These are phyloP conservation scores for Zosterops lateralis DNA, from an alignment of 2,113 vertebrate species.

Conservation along the genomic window DNA sequence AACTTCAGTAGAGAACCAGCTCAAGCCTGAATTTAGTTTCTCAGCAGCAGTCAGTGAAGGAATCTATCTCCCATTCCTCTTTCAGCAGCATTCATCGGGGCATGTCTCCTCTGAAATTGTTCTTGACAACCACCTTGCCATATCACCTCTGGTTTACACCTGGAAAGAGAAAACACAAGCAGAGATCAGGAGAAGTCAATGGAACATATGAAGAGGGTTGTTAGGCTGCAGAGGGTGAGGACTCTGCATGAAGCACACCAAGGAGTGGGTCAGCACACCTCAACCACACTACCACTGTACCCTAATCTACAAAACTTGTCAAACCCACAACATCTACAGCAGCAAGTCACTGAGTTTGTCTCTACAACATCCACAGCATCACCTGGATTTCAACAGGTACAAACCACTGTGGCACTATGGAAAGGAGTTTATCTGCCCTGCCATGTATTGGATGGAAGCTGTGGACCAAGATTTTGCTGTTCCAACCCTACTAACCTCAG, in stretches of 20 bases:
- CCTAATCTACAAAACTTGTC: background rate
- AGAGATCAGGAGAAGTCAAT: background rate
- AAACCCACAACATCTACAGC: background rate
- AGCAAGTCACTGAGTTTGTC: background rate
- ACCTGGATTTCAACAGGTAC: background rate
- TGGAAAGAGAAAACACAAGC: slow-evolving; percentile 49
- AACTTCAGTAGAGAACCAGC: slow-evolving; percentile 95
- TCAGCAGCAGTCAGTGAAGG: slow-evolving; percentile 92
- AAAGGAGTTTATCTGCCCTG: background rate
- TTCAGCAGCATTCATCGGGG: slow-evolving; percentile 97
- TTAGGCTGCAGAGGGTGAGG: background rate
- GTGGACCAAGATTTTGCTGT: background rate
- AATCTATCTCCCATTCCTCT: slow-evolving; percentile 83
- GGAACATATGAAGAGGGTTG: background rate
- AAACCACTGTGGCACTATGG: background rate
- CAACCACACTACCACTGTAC: background rate
- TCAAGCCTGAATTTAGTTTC: slow-evolving; percentile 87
- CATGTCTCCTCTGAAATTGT: slow-evolving; percentile 86
- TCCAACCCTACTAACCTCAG: slow-evolving; percentile 84
- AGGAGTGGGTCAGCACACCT: background rate
- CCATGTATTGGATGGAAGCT: background rate
- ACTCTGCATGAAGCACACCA: background rate
- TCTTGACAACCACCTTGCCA: slow-evolving; percentile 80
- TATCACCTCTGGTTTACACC: slow-evolving; percentile 85
- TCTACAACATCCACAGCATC: background rate